phyloP scores from a whole-genome alignment of 2,888 invertebrate species.

The Abscondita cerata region DNA sequence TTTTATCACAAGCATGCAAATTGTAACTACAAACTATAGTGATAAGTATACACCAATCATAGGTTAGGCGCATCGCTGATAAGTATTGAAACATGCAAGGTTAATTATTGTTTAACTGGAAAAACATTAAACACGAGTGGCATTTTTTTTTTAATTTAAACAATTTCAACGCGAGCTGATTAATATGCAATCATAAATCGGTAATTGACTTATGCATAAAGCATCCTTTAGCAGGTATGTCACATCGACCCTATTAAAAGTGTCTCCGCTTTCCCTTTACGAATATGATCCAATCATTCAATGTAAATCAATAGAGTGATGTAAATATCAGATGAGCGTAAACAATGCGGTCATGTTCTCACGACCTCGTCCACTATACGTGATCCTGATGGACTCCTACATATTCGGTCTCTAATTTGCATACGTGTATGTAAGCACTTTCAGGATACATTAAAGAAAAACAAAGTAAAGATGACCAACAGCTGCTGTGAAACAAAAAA shows the following conservation, averaged over 20 bases:
- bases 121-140: slow-evolving; percentile 2
- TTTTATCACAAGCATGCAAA: slow-evolving; percentile 31
- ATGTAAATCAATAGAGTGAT: slow-evolving; percentile 37
- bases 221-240: slow-evolving; percentile 27
- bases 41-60: slow-evolving; percentile 20
- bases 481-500: slow-evolving; percentile 6
- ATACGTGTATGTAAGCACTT: slow-evolving; percentile 27
- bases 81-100: not conserved
- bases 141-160: too few relatives aligned
- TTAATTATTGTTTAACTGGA: slow-evolving; percentile 13
- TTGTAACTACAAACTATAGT: slow-evolving; percentile 25
- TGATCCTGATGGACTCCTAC: slow-evolving; percentile 31
- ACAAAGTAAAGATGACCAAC: slow-evolving; percentile 1
- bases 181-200: not conserved
- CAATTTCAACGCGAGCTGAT: not conserved
- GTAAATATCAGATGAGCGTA: slow-evolving; percentile 35
- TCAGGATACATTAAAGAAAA: slow-evolving; percentile 13
- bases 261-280: slow-evolving; percentile 33
- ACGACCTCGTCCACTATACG: slow-evolving; percentile 37
- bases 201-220: slow-evolving; percentile 4
- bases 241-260: slow-evolving; percentile 30
- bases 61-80: too few relatives aligned
- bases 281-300: slow-evolving; percentile 37
- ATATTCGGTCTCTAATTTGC: slow-evolving; percentile 30
- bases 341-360: slow-evolving; percentile 41